These are phyloP conservation scores for Neocloeon triangulifer DNA, from an alignment of 1,140 invertebrate species.

Conservation along the genomic window DNA sequence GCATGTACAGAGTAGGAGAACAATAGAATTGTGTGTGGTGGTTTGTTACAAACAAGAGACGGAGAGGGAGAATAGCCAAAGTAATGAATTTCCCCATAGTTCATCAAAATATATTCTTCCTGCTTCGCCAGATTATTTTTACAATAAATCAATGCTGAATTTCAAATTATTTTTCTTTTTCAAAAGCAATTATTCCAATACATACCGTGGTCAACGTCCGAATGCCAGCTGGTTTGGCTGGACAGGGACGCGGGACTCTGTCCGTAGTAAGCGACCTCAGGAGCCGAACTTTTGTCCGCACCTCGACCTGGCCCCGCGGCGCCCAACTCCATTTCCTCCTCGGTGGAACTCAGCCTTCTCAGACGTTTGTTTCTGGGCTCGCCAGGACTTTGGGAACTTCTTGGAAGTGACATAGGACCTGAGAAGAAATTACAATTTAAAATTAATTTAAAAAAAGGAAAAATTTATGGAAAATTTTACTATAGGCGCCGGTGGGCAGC, in stretches of 20 bases:
- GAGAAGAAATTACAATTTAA: slow-evolving; percentile 2
- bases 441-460: slow-evolving; percentile 3
- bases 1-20: background rate
- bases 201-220: slow-evolving; percentile 29
- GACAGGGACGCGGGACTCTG: slow-evolving; percentile 28
- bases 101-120: no score
- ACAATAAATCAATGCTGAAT: background rate
- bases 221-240: slow-evolving; percentile 30
- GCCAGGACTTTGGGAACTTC: slow-evolving; percentile 21
- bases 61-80: no score
- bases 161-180: background rate
- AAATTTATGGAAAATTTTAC: slow-evolving; percentile 18
- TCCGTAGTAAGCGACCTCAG: slow-evolving; percentile 29
- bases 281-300: slow-evolving; percentile 16
- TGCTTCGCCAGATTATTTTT: background rate
- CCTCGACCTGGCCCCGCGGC: slow-evolving; percentile 11
- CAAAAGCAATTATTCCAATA: no score
- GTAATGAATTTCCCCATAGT: no score
- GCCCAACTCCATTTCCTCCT: slow-evolving; percentile 26
- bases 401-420: slow-evolving; percentile 19
- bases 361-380: slow-evolving; percentile 28
- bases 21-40: no score
- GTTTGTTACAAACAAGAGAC: background rate
- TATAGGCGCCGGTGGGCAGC: slow-evolving; percentile 32
- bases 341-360: slow-evolving; percentile 29